phyloP scores from a whole-genome alignment of 2,113 vertebrate genomes.

The Glaucidium brasilianum region DNA sequence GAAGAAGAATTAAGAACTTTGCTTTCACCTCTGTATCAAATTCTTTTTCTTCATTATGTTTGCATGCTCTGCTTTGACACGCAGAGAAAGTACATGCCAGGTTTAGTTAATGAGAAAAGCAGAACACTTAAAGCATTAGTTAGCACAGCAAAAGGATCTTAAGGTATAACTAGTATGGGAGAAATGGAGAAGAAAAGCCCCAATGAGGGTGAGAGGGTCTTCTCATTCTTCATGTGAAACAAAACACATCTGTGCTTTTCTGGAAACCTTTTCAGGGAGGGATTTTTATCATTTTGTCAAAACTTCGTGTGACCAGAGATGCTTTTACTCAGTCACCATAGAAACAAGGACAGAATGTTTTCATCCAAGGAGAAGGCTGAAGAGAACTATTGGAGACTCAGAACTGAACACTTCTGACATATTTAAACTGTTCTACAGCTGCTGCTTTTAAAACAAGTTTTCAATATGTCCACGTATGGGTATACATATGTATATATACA shows the following conservation, averaged over 20 bases:
- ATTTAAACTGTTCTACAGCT: neutral
- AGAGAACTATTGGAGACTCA: neutral
- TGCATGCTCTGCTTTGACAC: neutral
- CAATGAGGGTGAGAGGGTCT: accelerated
- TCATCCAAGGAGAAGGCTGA: neutral
- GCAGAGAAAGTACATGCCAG: conserved; percentile 3
- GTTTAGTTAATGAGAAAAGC: conserved; percentile 16
- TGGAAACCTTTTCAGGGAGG: neutral
- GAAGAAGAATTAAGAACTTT: neutral
- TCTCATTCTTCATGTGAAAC: neutral
- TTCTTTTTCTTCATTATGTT: conserved; percentile 12
- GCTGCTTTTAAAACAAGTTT: neutral
- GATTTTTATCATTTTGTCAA: neutral
- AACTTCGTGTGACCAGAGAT: neutral
- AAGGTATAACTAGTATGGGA: neutral
- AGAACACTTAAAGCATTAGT: neutral
- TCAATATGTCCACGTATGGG: accelerated
- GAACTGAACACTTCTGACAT: neutral
- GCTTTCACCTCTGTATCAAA: conserved; percentile 4
- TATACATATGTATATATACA: neutral
- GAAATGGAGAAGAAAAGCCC: neutral
- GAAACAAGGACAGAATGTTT: neutral
- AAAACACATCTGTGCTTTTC: neutral
- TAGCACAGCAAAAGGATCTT: neutral
- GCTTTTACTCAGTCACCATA: neutral